These are phyloP conservation scores for Petrophora chlorosata DNA, from an alignment of 2,888 invertebrate genomes.

Conservation along the genomic window DNA sequence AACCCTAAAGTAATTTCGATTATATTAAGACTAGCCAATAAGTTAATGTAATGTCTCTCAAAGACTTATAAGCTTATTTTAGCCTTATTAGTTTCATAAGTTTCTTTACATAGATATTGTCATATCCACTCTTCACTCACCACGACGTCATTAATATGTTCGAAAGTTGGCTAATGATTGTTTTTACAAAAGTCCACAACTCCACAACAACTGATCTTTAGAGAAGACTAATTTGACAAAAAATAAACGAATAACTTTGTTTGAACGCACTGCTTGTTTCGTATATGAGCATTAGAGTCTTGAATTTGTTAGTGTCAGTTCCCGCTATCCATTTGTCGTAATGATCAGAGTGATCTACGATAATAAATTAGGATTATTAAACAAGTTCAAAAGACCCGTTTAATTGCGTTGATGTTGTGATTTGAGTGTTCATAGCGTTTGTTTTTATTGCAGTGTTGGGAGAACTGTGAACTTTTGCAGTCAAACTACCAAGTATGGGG, in stretches of 20 bases:
- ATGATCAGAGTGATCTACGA: constrained; percentile 43
- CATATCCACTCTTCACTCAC: constrained; percentile 32
- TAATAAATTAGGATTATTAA: constrained; percentile 58
- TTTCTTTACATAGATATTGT: constrained; percentile 8
- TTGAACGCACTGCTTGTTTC: constrained; percentile 44
- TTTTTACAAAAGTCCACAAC: constrained; percentile 45
- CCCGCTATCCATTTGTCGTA: constrained; percentile 52
- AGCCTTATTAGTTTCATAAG: no score
- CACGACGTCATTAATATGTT: constrained; percentile 40
- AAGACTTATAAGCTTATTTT: no score
- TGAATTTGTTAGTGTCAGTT: constrained; percentile 55
- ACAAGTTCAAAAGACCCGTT: constrained; percentile 51
- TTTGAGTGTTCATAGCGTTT: constrained; percentile 41
- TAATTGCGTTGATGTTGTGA: constrained; percentile 52
- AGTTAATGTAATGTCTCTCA: no score
- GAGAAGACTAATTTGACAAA: constrained; percentile 58
- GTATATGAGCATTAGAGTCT: constrained; percentile 49
- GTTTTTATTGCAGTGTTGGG: constrained; percentile 88
- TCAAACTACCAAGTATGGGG: constrained; percentile 89
- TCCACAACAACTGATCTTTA: constrained; percentile 42
- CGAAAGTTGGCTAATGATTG: constrained; percentile 55
- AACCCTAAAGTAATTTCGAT: no score
- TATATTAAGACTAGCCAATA: no score
- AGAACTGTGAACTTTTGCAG: constrained; percentile 89
- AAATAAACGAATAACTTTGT: constrained; percentile 49